phyloP scores from a whole-genome alignment of 1,140 invertebrate species.

The Ceratina australensis region DNA sequence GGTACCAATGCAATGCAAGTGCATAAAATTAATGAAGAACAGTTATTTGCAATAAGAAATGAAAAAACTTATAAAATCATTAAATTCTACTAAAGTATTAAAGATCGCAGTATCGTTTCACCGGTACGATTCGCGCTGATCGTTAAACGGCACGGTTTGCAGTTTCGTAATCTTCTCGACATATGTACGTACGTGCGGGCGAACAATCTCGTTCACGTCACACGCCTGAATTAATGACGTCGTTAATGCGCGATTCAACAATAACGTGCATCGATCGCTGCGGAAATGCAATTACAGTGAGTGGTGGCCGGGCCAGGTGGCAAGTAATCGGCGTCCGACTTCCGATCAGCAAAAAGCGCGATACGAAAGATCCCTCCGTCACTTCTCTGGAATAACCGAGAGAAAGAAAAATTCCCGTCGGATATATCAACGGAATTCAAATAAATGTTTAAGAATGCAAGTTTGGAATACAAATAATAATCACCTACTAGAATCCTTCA shows the following conservation, averaged over 20 bases:
- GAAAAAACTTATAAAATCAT: too few species aligned
- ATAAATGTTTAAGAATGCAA: neutral
- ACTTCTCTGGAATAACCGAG: neutral
- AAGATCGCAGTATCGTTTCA: too few species aligned
- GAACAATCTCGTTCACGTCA: conserved; percentile 26
- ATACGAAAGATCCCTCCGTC: conserved; percentile 4
- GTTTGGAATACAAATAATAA: neutral
- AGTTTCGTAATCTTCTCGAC: conserved; percentile 36
- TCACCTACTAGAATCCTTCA: too few species aligned
- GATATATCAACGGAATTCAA: neutral
- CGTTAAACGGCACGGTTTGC: conserved; percentile 1
- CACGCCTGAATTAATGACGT: conserved; percentile 40
- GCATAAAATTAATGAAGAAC: neutral
- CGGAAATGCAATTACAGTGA: conserved; percentile 34
- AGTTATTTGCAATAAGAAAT: too few species aligned
- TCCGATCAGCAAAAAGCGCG: conserved; percentile 1
- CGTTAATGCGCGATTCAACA: conserved; percentile 41
- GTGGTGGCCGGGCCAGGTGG: conserved; percentile 8
- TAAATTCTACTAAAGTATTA: too few species aligned
- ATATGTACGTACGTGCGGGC: neutral
- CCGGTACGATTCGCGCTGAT: neutral
- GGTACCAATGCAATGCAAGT: too few species aligned
- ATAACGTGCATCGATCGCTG: conserved; percentile 42
- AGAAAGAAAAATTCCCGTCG: neutral
- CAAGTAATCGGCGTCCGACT: conserved; percentile 30